A percentile compares a stretch with the other conserved stretches of the same genome.
These are phyloP conservation scores for Drosophila neocordata DNA, from an alignment of 1,140 invertebrate genomes.

Conservation along the genomic window DNA sequence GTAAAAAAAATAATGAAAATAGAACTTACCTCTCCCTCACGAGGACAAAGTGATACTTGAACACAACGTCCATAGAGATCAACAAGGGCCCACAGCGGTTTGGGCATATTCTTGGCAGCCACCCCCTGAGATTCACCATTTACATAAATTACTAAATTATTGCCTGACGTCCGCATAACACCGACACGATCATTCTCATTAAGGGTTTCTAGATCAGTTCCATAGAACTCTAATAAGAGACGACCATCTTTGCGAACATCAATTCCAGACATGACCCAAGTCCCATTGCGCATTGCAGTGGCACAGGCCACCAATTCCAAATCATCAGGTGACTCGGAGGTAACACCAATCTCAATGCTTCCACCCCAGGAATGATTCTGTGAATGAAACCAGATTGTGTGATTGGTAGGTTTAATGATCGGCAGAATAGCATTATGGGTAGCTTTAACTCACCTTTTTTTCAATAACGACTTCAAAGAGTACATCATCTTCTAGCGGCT, in stretches of 20 bases:
- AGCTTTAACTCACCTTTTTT: slow-evolving; percentile 87
- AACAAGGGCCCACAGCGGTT: slow-evolving; percentile 91
- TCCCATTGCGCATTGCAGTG: slow-evolving; percentile 91
- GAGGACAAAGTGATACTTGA: slow-evolving; percentile 89
- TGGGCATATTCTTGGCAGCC: slow-evolving; percentile 90
- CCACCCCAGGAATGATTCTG: slow-evolving; percentile 93
- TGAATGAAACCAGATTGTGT: background rate
- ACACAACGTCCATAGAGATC: slow-evolving; percentile 97
- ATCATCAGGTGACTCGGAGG: slow-evolving; percentile 91
- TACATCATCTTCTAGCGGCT: slow-evolving; percentile 91
- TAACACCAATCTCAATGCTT: slow-evolving; percentile 96
- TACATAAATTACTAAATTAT: slow-evolving; percentile 94
- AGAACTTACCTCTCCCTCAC: slow-evolving; percentile 58
- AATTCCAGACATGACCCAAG: slow-evolving; percentile 95
- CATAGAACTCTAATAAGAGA: slow-evolving; percentile 91
- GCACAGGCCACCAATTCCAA: slow-evolving; percentile 92
- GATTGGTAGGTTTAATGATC: slow-evolving; percentile 1
- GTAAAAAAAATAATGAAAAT: background rate
- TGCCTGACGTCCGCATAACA: slow-evolving; percentile 91
- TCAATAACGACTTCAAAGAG: slow-evolving; percentile 95
- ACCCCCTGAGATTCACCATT: slow-evolving; percentile 95
- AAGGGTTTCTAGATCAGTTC: slow-evolving; percentile 91
- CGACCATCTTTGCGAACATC: slow-evolving; percentile 93
- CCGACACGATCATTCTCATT: slow-evolving; percentile 93
- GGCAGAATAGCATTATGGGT: background rate